phyloP scores from a whole-genome alignment of 2,797 vertebrate genomes.

The Sebastes cheni region DNA sequence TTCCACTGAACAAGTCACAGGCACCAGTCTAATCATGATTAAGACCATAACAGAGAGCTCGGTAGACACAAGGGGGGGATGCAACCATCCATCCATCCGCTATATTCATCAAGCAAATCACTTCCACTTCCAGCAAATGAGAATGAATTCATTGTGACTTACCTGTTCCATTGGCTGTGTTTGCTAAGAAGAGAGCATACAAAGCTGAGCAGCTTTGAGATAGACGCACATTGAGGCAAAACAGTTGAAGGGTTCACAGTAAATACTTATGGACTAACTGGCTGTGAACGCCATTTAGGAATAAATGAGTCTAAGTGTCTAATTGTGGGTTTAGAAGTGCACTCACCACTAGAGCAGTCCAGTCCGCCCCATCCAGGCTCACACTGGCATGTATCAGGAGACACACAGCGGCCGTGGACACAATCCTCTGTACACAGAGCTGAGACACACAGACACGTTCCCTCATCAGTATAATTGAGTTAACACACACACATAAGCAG shows the following conservation, averaged over 20 bases:
- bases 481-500: conserved; percentile 29
- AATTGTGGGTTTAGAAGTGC: conserved; percentile 40
- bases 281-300: conserved; percentile 69
- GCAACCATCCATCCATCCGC: conserved; percentile 72
- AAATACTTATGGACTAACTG: conserved; percentile 66
- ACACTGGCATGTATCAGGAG: conserved; percentile 97
- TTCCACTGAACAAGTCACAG: conserved; percentile 61
- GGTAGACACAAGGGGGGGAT: conserved; percentile 50
- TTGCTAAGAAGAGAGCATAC: conserved; percentile 78
- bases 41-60: conserved; percentile 69
- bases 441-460: conserved; percentile 68
- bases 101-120: conserved; percentile 78
- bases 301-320: conserved; percentile 65
- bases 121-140: conserved; percentile 79
- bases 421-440: conserved; percentile 96
- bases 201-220: conserved; percentile 80
- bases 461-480: conserved; percentile 52
- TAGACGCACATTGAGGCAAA: conserved; percentile 58
- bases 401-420: conserved; percentile 94
- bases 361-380: conserved; percentile 98
- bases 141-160: conserved; percentile 79
- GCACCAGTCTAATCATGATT: conserved; percentile 76
- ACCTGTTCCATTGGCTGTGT: conserved; percentile 79
- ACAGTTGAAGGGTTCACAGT: conserved; percentile 57
- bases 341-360: conserved; percentile 99